A percentile compares a stretch with the other conserved stretches of the same genome.
Evolutionary conservation across 2,113 vertebrate species (phyloP).

Genomic region (Stictonetta naevosa): DNA sequence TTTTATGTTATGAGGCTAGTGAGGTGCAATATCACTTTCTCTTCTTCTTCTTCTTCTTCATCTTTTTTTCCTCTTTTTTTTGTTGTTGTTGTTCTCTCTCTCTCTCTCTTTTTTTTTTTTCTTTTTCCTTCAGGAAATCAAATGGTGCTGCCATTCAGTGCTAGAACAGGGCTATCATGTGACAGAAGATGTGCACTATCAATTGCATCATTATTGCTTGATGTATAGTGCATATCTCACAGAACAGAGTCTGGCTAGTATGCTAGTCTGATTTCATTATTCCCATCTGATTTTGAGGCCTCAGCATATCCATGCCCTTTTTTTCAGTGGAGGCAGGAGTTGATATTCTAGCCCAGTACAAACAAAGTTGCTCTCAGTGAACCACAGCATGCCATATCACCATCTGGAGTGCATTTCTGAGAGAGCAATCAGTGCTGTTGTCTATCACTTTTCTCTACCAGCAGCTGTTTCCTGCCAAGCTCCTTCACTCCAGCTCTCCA

Average conservation of each 20-base stretch:
- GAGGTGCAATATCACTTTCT: neutral
- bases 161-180: accelerated
- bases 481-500: accelerated
- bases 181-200: neutral
- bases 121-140: neutral
- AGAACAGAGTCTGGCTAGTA: neutral
- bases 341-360: neutral
- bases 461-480: constrained; percentile 7
- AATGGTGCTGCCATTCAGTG: neutral
- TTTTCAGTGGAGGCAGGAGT: neutral
- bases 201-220: neutral
- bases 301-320: neutral
- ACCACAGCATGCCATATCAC: neutral
- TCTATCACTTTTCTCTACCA: neutral
- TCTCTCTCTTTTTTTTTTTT: neutral
- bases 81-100: too few species aligned
- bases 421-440: neutral
- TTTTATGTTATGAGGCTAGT: neutral
- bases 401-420: neutral
- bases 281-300: neutral
- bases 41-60: accelerated
- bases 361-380: neutral
- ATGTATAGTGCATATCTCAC: neutral
- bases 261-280: neutral
- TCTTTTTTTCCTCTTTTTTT: accelerated